Evolutionary conservation across 2,113 vertebrate genomes (phyloP).

Genomic region (Chloebia gouldiae): DNA sequence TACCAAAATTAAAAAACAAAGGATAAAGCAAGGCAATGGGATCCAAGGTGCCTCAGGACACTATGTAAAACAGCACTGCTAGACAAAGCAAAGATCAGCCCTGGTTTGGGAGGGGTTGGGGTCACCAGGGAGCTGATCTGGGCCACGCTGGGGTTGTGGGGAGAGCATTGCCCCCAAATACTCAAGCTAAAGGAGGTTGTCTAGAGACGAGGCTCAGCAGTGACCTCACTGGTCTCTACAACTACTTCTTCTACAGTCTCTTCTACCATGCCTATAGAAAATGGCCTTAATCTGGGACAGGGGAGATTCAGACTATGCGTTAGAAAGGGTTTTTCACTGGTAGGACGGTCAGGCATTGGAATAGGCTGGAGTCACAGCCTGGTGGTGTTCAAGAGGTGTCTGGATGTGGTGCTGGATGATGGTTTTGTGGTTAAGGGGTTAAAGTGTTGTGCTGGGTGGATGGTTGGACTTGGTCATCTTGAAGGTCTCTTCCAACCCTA

Average conservation of each 20-base stretch:
- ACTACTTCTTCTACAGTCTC: neutral
- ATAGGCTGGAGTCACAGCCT: neutral
- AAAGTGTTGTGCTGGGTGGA: neutral
- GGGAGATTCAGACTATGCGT: neutral
- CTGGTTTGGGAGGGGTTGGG: neutral
- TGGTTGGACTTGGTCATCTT: neutral
- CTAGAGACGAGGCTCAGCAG: neutral
- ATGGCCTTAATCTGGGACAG: neutral
- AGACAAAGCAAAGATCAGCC: neutral
- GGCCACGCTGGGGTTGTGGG: neutral
- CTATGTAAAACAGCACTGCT: rapidly evolving
- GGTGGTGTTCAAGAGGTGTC: neutral
- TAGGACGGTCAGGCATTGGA: neutral
- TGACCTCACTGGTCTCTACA: neutral
- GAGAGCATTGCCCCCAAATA: rapidly evolving
- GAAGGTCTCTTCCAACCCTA: neutral
- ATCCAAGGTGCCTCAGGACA: rapidly evolving
- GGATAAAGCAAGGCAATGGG: neutral
- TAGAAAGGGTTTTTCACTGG: neutral
- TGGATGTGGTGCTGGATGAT: neutral
- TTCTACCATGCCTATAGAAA: neutral
- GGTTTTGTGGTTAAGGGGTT: neutral
- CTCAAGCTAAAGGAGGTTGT: neutral
- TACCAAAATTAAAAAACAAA: neutral
- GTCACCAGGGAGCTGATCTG: neutral